phyloP scores from a whole-genome alignment of 1,140 invertebrate genomes.

The Bicyclus anynana region DNA sequence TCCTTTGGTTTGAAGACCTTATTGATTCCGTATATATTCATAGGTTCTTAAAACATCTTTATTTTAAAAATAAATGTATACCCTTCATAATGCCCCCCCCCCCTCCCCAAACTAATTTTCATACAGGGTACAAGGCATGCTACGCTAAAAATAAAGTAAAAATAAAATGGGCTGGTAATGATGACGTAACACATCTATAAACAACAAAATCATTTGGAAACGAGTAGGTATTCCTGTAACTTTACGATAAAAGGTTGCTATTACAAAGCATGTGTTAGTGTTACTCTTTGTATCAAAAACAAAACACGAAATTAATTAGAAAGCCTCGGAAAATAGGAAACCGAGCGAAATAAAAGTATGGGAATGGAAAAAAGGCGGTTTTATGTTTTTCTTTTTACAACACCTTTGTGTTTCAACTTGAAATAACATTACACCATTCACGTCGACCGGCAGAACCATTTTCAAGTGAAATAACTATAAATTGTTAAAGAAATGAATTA shows the following conservation, averaged over 20 bases:
- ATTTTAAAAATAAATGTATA: no score
- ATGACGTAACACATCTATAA: no score
- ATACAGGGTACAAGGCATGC: no score
- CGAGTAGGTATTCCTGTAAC: not conserved
- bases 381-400: not conserved
- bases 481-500: no score
- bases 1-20: no score
- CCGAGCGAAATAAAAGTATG: not conserved
- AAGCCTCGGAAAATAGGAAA: conserved; percentile 8
- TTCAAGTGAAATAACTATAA: not conserved
- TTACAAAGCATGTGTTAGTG: conserved; percentile 1
- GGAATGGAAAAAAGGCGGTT: not conserved
- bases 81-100: no score
- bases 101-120: no score
- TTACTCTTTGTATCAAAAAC: conserved; percentile 1
- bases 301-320: conserved; percentile 15
- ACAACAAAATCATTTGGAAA: no score
- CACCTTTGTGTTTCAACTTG: not conserved
- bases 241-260: not conserved
- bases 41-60: no score
- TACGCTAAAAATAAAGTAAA: no score
- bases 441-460: not conserved
- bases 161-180: no score
- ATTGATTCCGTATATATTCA: no score
- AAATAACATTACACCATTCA: not conserved